Percentiles rank a stretch among this genome's conserved stretches.
phyloP scores from a whole-genome alignment of 2,113 vertebrate species.

The Sisor rabdophorus region DNA sequence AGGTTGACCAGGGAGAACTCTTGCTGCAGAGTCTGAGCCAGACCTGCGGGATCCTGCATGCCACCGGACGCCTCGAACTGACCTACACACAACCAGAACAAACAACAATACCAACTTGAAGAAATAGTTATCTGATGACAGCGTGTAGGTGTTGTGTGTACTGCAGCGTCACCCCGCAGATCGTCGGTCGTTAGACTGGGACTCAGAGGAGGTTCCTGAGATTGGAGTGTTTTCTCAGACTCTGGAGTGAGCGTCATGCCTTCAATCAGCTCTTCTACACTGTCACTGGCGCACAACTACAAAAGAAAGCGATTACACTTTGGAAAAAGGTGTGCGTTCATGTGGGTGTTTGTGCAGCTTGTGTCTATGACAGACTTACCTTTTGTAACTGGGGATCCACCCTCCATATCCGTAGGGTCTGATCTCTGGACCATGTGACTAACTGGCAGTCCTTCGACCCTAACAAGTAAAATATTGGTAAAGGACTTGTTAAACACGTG shows the following conservation, averaged over 20 bases:
- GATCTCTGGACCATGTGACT: conserved; percentile 95
- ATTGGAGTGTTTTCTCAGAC: conserved; percentile 77
- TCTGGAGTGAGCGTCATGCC: conserved; percentile 82
- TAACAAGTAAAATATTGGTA: conserved; percentile 51
- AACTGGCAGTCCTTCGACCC: conserved; percentile 92
- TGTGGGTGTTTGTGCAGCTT: too few species aligned
- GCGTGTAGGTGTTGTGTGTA: neutral
- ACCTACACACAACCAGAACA: conserved; percentile 66
- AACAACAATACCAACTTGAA: too few species aligned
- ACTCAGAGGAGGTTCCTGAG: conserved; percentile 76
- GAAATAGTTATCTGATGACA: too few species aligned
- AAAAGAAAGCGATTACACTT: neutral
- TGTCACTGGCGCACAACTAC: conserved; percentile 88
- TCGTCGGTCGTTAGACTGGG: conserved; percentile 64
- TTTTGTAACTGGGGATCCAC: conserved; percentile 94
- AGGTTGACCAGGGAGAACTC: conserved; percentile 97
- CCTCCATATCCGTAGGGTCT: conserved; percentile 94
- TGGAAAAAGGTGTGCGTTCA: too few species aligned
- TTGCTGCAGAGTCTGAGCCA: conserved; percentile 94
- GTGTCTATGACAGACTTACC: conserved; percentile 62
- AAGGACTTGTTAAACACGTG: neutral
- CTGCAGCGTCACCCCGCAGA: conserved; percentile 52
- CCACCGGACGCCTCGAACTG: conserved; percentile 70
- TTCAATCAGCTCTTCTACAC: conserved; percentile 86
- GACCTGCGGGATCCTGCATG: conserved; percentile 74